These are phyloP conservation scores for Willisornis vidua DNA, from an alignment of 2,113 vertebrate species.

Conservation along the genomic window DNA sequence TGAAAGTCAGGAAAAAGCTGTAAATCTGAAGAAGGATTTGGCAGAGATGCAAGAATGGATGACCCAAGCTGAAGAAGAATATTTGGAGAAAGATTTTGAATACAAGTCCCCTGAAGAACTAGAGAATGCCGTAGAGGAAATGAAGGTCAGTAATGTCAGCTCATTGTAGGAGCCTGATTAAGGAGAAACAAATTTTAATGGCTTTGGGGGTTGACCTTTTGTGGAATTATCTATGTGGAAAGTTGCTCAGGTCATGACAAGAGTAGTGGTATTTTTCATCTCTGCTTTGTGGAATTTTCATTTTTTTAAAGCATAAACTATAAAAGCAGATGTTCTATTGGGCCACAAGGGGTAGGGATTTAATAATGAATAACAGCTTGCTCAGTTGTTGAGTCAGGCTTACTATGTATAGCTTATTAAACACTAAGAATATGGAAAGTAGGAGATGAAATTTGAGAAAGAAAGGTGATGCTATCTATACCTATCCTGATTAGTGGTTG, in stretches of 20 bases:
- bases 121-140: slow-evolving; percentile 90
- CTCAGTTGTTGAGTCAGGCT: not conserved
- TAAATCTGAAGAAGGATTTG: slow-evolving; percentile 95
- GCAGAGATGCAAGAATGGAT: slow-evolving; percentile 99
- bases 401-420: not conserved
- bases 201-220: not conserved
- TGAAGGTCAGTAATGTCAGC: slow-evolving; percentile 85
- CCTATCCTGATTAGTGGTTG: not conserved
- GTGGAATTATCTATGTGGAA: not conserved
- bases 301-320: not conserved
- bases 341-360: not conserved
- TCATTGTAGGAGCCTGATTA: not conserved
- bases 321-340: slow-evolving; percentile 36
- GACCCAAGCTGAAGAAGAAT: slow-evolving; percentile 93
- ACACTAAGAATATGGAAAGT: not conserved
- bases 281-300: not conserved
- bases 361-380: not conserved
- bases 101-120: slow-evolving; percentile 96
- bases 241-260: not conserved
- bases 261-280: not conserved
- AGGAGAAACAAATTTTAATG: not conserved
- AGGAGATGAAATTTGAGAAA: not conserved
- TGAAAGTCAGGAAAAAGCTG: slow-evolving; percentile 89
- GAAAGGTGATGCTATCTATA: not conserved
- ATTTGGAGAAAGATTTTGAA: slow-evolving; percentile 96